phyloP scores from a whole-genome alignment of 2,797 vertebrate species.

The Acanthopagrus latus region DNA sequence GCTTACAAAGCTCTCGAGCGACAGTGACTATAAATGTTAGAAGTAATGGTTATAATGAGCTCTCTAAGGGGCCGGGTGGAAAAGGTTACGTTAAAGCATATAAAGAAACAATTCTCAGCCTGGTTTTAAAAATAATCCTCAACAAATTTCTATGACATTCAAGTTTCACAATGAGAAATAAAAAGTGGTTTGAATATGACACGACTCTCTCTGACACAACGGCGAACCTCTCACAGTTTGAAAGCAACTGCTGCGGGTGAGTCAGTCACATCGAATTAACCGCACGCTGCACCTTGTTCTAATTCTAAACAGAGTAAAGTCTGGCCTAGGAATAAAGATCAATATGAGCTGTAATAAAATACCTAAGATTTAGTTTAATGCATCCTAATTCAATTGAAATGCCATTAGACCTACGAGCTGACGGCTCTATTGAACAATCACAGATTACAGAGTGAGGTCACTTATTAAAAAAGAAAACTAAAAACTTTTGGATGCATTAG shows the following conservation, averaged over 20 bases:
- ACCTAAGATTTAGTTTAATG: conserved; percentile 75
- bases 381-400: conserved; percentile 82
- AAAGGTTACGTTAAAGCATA: conserved; percentile 27
- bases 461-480: conserved; percentile 37
- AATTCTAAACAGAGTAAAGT: conserved; percentile 34
- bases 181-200: conserved; percentile 28
- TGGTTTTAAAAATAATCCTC: conserved; percentile 25
- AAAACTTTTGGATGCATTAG: conserved; percentile 46
- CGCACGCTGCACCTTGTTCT: conserved; percentile 32
- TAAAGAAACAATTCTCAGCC: background rate
- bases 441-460: conserved; percentile 65
- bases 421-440: conserved; percentile 68
- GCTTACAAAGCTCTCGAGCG: conserved; percentile 23
- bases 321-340: conserved; percentile 54
- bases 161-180: conserved; percentile 28
- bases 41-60: conserved; percentile 51
- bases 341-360: conserved; percentile 71
- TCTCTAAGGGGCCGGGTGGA: conserved; percentile 17
- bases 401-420: conserved; percentile 77
- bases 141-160: conserved; percentile 14
- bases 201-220: conserved; percentile 7
- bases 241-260: conserved; percentile 37
- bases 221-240: background rate
- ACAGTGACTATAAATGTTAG: conserved; percentile 47
- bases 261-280: conserved; percentile 40